Evolutionary conservation across 2,113 vertebrate species (phyloP).

Genomic region (Apteryx owenii): DNA sequence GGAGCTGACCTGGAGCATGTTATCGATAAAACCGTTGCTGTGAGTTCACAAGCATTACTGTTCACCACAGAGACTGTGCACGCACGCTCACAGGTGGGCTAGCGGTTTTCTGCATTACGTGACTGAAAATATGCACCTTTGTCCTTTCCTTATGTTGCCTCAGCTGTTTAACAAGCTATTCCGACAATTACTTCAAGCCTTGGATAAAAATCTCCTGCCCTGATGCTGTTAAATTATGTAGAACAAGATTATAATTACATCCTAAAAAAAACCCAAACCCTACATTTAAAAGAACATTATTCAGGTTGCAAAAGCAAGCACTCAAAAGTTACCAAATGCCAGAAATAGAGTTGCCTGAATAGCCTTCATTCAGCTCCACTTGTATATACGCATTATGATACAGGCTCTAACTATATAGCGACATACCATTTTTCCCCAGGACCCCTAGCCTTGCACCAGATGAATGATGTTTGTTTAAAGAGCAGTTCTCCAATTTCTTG

Average conservation of each 20-base stretch:
- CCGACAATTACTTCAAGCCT: slow-evolving; percentile 16
- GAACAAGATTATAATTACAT: slow-evolving; percentile 48
- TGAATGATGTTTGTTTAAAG: neutral
- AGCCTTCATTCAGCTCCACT: neutral
- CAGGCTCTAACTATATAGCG: neutral
- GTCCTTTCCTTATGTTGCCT: neutral
- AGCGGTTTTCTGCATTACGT: neutral
- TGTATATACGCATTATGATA: rapidly evolving
- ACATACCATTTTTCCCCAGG: neutral
- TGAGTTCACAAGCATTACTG: rapidly evolving
- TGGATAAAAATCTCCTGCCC: slow-evolving; percentile 28
- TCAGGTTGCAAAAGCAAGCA: slow-evolving; percentile 5
- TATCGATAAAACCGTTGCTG: neutral
- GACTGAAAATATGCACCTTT: neutral
- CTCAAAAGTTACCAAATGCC: neutral
- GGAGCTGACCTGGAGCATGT: neutral
- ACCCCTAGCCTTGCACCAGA: neutral
- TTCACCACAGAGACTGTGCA: neutral
- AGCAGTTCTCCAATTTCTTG: neutral
- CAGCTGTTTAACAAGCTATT: neutral
- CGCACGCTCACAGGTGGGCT: neutral
- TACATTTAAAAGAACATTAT: slow-evolving; percentile 17
- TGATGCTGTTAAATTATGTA: slow-evolving; percentile 46
- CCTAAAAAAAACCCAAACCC: neutral
- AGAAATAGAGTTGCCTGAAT: neutral